These are phyloP conservation scores for Drosophila austrosaltans DNA, from an alignment of 2,888 invertebrate species.

Conservation along the genomic window DNA sequence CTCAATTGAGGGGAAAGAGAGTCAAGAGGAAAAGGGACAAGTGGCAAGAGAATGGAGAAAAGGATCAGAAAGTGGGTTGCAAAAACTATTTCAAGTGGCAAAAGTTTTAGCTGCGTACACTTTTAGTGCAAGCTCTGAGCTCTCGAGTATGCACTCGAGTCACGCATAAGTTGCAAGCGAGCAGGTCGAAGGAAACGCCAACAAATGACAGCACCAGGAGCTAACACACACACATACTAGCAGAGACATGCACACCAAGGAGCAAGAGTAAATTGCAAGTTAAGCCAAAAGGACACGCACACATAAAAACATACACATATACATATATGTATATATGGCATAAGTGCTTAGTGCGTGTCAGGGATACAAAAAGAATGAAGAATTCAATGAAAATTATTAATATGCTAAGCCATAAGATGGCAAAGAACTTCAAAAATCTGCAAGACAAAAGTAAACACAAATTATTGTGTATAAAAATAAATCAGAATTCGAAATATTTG, in stretches of 20 bases:
- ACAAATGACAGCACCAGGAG: constrained; percentile 61
- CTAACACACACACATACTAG: constrained; percentile 2
- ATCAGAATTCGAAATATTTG: neutral
- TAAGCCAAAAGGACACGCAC: constrained; percentile 69
- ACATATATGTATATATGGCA: neutral
- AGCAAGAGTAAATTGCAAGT: constrained; percentile 70
- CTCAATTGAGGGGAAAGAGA: constrained; percentile 44
- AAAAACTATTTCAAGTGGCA: constrained; percentile 75
- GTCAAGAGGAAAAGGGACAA: neutral
- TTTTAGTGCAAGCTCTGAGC: constrained; percentile 63
- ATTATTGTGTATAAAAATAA: neutral
- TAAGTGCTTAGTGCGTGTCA: constrained; percentile 37
- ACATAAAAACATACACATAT: constrained; percentile 29
- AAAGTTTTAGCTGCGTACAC: constrained; percentile 78
- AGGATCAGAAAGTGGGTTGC: constrained; percentile 44
- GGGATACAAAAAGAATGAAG: constrained; percentile 33
- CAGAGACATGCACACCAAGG: constrained; percentile 42
- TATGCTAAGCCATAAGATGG: neutral
- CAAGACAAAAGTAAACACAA: neutral
- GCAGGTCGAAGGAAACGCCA: constrained; percentile 72
- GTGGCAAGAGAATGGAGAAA: neutral
- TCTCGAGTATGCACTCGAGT: constrained; percentile 75
- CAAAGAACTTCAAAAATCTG: neutral
- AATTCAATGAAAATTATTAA: constrained; percentile 25
- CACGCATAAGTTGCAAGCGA: constrained; percentile 75